Base-by-base conservation (phyloP, 2,888 invertebrate species). In the Morpho achilles region DNA sequence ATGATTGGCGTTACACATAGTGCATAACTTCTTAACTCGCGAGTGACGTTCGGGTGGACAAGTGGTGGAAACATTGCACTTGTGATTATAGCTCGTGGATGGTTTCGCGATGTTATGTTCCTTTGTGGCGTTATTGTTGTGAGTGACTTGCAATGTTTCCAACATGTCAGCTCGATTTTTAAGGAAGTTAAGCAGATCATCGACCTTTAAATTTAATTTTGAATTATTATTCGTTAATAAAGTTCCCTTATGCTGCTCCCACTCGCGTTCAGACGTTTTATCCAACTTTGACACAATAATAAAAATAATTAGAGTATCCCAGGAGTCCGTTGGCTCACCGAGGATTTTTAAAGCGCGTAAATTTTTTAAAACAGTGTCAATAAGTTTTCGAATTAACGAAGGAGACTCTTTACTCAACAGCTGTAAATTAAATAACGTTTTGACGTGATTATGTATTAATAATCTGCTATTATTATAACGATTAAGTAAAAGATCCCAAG, bases 351-450 rank as follows among this genome's bases (percentile, higher is more conserved):
- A 7, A 3, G 65, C 61, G 7, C 64, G 65, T 45, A 68, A 10
- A 53, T 68, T 66, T 47, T 55, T 53, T 32, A 62, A 49, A 39
- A 61, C 16, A 7, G 51, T 55, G 40, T 66, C 67, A 23, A 66
- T 63, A 16, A 68, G 50, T 41, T 66, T 66, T 1, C 67, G 53
- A 22, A 65, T 62, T 8, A 53, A 53, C 8, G 48, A 0, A 1
- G 65, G 51, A 2, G 64, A 62, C 53, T 65, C 63, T 42, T 61
- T 62, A 45, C 10, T 51, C 8, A 64, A 7, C 2, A 50, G 10
- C 22, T 48, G 53, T n/a, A 55, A 43, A 41, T 44, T 50, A 61
- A 69, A 69, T 22, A 67, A 50, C 3, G 66, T 43, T 39, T 63
- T 61, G 2, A 50, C 58, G 39, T 57, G 59, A 10, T 58, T 58